phyloP scores from a whole-genome alignment of 37 sponge, comb jelly and placozoan species.

The Eunapius fragilis region DNA sequence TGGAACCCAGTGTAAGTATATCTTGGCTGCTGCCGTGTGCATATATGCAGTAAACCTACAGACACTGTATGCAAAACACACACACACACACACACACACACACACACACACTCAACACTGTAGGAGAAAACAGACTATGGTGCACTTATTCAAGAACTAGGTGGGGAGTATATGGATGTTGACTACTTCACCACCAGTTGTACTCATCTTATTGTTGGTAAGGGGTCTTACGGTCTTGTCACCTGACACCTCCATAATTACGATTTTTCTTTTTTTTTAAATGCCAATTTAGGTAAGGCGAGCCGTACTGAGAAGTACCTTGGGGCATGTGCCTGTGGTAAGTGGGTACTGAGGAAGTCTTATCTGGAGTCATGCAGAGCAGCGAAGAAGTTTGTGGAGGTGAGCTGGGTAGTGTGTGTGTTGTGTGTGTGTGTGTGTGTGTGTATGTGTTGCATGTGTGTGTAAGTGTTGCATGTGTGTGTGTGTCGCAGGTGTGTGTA shows the following conservation, averaged over 20 bases:
- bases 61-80: background rate
- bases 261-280: too few species aligned
- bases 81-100: background rate
- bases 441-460: too few species aligned
- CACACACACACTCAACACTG: background rate
- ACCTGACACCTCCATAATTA: background rate
- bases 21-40: background rate
- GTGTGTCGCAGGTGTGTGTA: background rate
- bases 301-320: conserved; percentile 88
- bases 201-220: conserved; percentile 80
- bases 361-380: conserved; percentile 77
- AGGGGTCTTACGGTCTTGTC: background rate
- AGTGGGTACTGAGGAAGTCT: conserved; percentile 85
- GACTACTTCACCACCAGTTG: conserved; percentile 67
- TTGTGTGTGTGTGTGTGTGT: background rate
- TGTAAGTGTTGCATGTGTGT: too few species aligned
- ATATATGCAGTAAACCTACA: background rate
- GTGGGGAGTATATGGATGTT: conserved; percentile 60
- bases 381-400: conserved; percentile 69
- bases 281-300: conserved; percentile 47
- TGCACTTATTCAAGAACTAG: conserved; percentile 69
- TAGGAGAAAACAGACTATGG: conserved; percentile 77
- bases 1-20: conserved; percentile 34
- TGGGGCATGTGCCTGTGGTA: conserved; percentile 86
- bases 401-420: background rate